Base-by-base conservation (phyloP, 2,113 vertebrate species). In the Mastomys coucha region DNA sequence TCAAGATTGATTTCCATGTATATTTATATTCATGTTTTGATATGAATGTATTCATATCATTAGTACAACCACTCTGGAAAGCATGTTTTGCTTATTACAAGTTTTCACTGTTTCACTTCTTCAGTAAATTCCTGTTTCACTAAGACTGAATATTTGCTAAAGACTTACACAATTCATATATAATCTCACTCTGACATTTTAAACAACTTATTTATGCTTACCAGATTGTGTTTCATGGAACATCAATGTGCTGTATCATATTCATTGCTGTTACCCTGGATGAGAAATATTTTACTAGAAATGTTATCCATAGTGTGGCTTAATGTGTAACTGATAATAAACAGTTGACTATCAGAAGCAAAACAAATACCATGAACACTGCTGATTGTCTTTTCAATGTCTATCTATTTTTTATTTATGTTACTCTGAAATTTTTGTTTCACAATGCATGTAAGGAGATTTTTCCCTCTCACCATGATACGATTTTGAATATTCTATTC, bases 21-120 rank as follows among this genome's bases (percentile, higher is more conserved):
- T 75, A 86, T 94, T 91, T 91, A 94, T 86, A 28, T 95, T 91
- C n/a, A n/a, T n/a, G n/a, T n/a, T n/a, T n/a, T n/a, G n/a, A n/a
- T n/a, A n/a, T n/a, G n/a, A n/a, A n/a, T n/a, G n/a, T n/a, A n/a
- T n/a, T n/a, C n/a, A n/a, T n/a, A n/a, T n/a, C n/a, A n/a, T n/a
- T n/a, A n/a, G n/a, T n/a, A n/a, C n/a, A n/a, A n/a, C n/a, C n/a
- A n/a, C n/a, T n/a, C n/a, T n/a, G n/a, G 14, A 31, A 80, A 24
- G 1, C 24, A 1, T 53, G 39, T 72, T 26, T 81, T 86, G 73
- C 53, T 73, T 56, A 2, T 24, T 49, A 85, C 88, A 6, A 76
- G 19, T 14, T 7, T 84, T 82, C 19, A 73, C 20, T 94, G 28
- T 96, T 96, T 84, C 11, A 67, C 4, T 88, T 90, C 31, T 80